These are phyloP conservation scores for Campoletis raptor DNA, from an alignment of 2,888 invertebrate genomes.

Conservation along the genomic window DNA sequence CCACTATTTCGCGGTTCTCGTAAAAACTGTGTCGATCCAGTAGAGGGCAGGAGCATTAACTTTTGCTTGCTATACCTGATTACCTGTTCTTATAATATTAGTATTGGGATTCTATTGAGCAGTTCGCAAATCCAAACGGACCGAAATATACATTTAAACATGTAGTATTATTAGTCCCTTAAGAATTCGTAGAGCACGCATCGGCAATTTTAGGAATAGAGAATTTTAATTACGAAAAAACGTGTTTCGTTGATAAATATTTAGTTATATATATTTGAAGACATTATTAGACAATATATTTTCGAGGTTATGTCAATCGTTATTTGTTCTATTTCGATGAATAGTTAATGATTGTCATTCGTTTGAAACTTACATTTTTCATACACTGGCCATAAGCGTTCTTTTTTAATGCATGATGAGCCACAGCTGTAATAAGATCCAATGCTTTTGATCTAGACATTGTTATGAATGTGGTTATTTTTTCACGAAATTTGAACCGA, in stretches of 20 bases:
- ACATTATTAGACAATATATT: neutral
- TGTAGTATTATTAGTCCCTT: neutral
- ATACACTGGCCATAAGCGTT: constrained; percentile 85
- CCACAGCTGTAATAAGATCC: constrained; percentile 83
- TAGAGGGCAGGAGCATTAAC: neutral
- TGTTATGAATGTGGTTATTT: neutral
- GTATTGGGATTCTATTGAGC: neutral
- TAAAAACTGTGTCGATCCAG: neutral
- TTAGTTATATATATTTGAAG: neutral
- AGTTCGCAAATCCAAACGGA: neutral
- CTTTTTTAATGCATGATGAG: constrained; percentile 79
- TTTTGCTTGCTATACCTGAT: no score
- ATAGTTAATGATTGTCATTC: neutral
- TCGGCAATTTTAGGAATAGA: neutral
- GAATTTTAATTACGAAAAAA: neutral
- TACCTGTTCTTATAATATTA: no score
- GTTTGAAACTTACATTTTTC: constrained; percentile 83
- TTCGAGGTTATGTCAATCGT: neutral
- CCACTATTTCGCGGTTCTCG: neutral
- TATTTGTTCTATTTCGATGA: neutral
- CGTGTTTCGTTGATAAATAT: neutral
- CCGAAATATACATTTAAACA: neutral
- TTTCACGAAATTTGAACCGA: neutral
- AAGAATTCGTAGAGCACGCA: neutral
- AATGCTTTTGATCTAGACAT: constrained; percentile 76